Evolutionary conservation across 2,888 invertebrate genomes (phyloP).

Genomic region (Synanthedon andrenaeformis): DNA sequence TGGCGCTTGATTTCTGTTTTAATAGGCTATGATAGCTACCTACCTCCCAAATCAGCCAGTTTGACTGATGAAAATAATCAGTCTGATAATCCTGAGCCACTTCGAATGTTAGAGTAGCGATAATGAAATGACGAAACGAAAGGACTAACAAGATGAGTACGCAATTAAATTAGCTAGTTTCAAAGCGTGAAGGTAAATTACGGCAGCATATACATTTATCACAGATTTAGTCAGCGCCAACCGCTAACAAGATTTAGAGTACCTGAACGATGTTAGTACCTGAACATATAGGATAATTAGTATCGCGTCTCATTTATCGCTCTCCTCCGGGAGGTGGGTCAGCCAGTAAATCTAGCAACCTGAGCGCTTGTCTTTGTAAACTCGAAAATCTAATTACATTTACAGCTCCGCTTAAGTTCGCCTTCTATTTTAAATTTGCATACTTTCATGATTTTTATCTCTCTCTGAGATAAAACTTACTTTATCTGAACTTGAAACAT

Average conservation of each 20-base stretch:
- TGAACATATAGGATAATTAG: constrained; percentile 65
- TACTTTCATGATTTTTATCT: constrained; percentile 49
- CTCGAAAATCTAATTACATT: constrained; percentile 70
- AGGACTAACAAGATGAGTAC: neutral
- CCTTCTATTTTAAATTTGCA: constrained; percentile 57
- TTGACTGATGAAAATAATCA: too few relatives aligned
- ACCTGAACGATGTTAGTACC: constrained; percentile 41
- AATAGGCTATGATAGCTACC: too few relatives aligned
- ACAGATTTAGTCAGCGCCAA: neutral
- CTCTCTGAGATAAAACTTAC: constrained; percentile 32
- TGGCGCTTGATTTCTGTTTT: too few relatives aligned
- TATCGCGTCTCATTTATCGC: constrained; percentile 67
- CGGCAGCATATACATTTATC: neutral
- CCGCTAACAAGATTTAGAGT: constrained; percentile 53
- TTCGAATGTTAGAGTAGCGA: too few relatives aligned
- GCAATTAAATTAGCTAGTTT: neutral
- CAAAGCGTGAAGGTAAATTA: neutral
- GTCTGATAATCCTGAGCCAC: too few relatives aligned
- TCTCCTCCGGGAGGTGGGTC: constrained; percentile 61
- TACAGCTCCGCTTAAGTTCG: constrained; percentile 61
- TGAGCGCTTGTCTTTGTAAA: constrained; percentile 68
- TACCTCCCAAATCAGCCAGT: too few relatives aligned
- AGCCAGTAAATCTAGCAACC: constrained; percentile 67
- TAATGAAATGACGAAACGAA: too few relatives aligned
- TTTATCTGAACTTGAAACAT: constrained; percentile 5